Conservation (phyloP, 2,888 invertebrate species). For the Ischnus inquisitorius region DNA sequence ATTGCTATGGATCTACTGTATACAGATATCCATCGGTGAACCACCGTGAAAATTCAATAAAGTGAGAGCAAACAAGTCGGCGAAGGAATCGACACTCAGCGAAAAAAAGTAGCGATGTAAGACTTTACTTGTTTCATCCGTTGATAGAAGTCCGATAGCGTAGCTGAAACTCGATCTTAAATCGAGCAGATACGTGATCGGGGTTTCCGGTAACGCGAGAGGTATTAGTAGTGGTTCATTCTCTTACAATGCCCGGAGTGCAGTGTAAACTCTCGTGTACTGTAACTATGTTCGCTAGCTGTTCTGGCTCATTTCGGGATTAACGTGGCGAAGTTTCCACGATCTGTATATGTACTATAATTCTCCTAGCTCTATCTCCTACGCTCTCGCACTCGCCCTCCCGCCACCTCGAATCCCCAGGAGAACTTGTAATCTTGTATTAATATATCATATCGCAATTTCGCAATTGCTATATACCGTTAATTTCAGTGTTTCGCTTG, state of each 20-base stretch:
- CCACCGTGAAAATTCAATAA: not conserved
- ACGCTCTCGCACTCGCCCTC: not conserved
- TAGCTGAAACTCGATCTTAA: constrained; percentile 36
- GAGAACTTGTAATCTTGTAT: constrained; percentile 54
- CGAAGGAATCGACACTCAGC: not conserved
- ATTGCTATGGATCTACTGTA: not conserved
- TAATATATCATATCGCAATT: constrained; percentile 56
- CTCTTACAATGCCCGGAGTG: constrained; percentile 21
- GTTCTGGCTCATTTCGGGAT: constrained; percentile 56
- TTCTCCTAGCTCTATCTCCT: constrained; percentile 44
- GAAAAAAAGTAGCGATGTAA: not conserved
- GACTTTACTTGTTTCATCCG: constrained; percentile 33
- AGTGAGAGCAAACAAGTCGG: not conserved
- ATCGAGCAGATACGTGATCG: constrained; percentile 54
- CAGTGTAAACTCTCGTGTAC: constrained; percentile 36
- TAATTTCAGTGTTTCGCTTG: constrained; percentile 28
- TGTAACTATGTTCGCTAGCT: constrained; percentile 33
- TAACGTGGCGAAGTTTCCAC: constrained; percentile 50
- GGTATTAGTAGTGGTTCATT: constrained; percentile 54
- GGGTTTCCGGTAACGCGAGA: constrained; percentile 23
- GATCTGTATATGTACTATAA: constrained; percentile 47
- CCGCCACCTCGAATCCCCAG: constrained; percentile 30
- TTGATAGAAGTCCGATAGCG: constrained; percentile 16
- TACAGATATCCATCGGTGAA: not conserved
- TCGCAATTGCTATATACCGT: constrained; percentile 42